Evolutionary conservation across 2,113 vertebrate genomes (phyloP), one percentile per base, ranked within the genome.

Genomic region (Malurus cyaneus): DNA sequence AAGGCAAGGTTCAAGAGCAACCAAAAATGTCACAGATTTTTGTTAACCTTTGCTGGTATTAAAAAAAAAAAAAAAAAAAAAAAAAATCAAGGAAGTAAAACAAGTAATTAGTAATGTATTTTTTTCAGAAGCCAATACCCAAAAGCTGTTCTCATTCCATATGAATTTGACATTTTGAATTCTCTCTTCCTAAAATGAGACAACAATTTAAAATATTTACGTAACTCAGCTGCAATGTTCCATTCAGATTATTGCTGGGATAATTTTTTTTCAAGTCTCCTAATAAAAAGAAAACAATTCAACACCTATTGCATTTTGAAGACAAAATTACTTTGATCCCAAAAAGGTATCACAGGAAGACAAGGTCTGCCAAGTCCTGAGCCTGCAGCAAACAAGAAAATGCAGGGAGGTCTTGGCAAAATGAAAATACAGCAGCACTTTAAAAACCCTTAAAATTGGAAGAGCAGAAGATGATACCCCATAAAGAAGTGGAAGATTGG

Each of bases 391-490:
- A 15, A 54, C 8, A 64, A 61, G 57, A 60, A 42, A 41, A 59
- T 29, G 80, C 57, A 47, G 70, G 0, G 2, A 89, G 54, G 31
- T 83, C 70, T 52, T 81, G 92, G 89, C 81, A 83, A 91, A 88
- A 95, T 66, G 26, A 88, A 96, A 92, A 47, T 14, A 70, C 31
- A 42, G 39, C 42, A 94, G 34, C 26, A 20, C 47, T 70, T 28
- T 31, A 85, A 89, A 76, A 87, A 29, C 42, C 52, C 71, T 61
- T 88, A 77, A 94, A 93, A 94, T 20, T 88, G 80, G 66, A 89
- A 46, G 87, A 53, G 42, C 23, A 53, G 11, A 34, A 69, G 70
- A 85, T 81, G 60, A 89, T 76, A 57, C 8, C 74, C 84, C 87
- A 95, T 79, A 91, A 94, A 93, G 26, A 36, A 87, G 31, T 4